These are phyloP conservation scores for Atethmia centrago DNA, from an alignment of 2,888 invertebrate species.

Conservation along the genomic window DNA sequence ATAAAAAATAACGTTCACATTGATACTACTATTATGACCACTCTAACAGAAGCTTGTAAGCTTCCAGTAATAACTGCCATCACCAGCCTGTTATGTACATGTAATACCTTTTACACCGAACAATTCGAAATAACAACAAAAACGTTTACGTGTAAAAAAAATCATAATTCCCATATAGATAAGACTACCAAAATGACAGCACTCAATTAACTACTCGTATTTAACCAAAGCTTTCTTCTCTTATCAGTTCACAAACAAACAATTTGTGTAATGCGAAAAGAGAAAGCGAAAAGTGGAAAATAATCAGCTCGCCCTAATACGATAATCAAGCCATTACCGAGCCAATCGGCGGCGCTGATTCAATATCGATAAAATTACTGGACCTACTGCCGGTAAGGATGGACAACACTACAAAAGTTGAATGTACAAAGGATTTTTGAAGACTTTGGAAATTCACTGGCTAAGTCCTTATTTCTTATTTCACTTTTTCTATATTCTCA, in stretches of 20 bases:
- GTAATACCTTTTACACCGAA: background rate
- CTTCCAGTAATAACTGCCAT: background rate
- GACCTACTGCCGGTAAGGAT: constrained; percentile 66
- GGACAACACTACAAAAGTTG: constrained; percentile 23
- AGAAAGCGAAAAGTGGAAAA: constrained; percentile 66
- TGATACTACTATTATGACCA: background rate
- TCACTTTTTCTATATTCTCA: too few species aligned
- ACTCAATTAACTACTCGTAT: constrained; percentile 14
- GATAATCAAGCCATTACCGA: constrained; percentile 81
- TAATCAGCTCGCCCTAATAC: constrained; percentile 76
- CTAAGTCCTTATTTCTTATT: too few species aligned
- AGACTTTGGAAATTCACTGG: too few species aligned
- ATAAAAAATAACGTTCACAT: background rate
- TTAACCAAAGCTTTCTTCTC: constrained; percentile 28
- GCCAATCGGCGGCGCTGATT: constrained; percentile 78
- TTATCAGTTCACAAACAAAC: constrained; percentile 62
- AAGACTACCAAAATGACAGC: background rate
- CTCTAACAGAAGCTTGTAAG: too few species aligned
- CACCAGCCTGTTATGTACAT: background rate
- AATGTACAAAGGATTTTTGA: too few species aligned
- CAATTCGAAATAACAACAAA: background rate
- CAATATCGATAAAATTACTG: constrained; percentile 71
- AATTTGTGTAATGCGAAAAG: constrained; percentile 65
- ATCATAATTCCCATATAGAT: background rate
- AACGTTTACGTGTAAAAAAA: background rate